phyloP scores from a whole-genome alignment of 2,888 invertebrate genomes.

The Xylota segnis region DNA sequence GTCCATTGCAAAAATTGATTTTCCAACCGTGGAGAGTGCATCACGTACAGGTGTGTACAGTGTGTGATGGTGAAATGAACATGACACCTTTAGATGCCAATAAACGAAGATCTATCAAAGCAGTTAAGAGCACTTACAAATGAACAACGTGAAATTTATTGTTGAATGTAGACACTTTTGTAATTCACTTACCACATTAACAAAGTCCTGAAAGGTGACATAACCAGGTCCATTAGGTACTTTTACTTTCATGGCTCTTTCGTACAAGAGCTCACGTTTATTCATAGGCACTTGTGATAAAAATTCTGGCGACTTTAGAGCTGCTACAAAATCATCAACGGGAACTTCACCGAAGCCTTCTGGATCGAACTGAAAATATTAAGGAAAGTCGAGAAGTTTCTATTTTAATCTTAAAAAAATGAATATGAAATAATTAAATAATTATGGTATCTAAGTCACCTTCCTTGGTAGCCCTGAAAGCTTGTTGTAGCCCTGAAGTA shows the following conservation, averaged over 20 bases:
- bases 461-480: no score
- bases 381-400: not conserved
- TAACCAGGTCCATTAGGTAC: constrained; percentile 87
- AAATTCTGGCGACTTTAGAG: constrained; percentile 91
- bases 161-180: not conserved
- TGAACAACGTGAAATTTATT: not conserved
- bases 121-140: not conserved
- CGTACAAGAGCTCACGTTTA: constrained; percentile 90
- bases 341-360: constrained; percentile 97
- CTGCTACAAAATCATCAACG: constrained; percentile 92
- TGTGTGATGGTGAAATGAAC: no score
- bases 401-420: no score
- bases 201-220: constrained; percentile 96
- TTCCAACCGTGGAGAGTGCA: not conserved
- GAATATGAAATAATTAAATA: no score
- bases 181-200: constrained; percentile 93
- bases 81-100: no score
- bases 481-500: no score
- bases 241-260: constrained; percentile 89
- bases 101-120: not conserved
- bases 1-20: constrained; percentile 30
- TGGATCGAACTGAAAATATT: constrained; percentile 90
- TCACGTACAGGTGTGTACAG: constrained; percentile 27
- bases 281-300: constrained; percentile 90
- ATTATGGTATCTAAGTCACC: no score